Percentiles rank a stretch among this genome's conserved stretches.
Conservation (phyloP, 2,113 vertebrate species). For the human (Homo sapiens) region GRCh38 chr18:40488501-40489000, state of each 20-base stretch:
- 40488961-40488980: not conserved
- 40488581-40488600: not conserved
- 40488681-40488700: not conserved
- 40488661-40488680: not conserved
- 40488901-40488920: not conserved
- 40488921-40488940: not conserved
- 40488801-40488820: not conserved
- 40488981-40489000: not conserved
- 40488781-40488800: not conserved
- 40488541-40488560: not conserved
- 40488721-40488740: not conserved
- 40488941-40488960: not conserved
- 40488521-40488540: not conserved
- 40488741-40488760: not conserved
- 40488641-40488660: not conserved
- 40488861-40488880: not conserved
- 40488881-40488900: not conserved
- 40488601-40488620: not conserved
- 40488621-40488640: not conserved
- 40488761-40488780: not conserved
- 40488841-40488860: not conserved
- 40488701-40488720: not conserved
- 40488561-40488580: not conserved
- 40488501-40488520: not conserved
- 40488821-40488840: not conserved